A percentile compares a stretch with the other conserved stretches of the same genome.
Evolutionary conservation across 2,113 vertebrate species (phyloP).

Genomic region (Hippocampus comes): DNA sequence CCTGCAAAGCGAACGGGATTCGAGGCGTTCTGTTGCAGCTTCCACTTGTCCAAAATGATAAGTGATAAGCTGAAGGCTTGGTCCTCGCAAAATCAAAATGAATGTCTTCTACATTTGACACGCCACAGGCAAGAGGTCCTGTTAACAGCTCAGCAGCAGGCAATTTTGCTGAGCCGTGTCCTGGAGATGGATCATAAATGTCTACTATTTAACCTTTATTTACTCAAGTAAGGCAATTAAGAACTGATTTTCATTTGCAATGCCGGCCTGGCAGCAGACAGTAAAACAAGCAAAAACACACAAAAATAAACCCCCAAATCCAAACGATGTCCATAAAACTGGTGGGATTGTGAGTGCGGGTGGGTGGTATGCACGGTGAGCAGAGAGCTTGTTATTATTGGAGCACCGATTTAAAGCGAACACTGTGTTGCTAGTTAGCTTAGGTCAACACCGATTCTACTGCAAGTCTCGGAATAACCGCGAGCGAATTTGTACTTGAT

Average conservation of each 20-base stretch:
- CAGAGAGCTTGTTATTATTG: too few species aligned
- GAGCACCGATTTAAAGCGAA: too few species aligned
- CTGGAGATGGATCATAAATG: too few species aligned
- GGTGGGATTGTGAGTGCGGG: too few species aligned
- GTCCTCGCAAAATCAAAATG: background rate
- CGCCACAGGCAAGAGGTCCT: too few species aligned
- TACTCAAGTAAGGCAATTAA: background rate
- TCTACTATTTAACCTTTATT: background rate
- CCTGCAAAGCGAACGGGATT: background rate
- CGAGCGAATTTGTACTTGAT: too few species aligned
- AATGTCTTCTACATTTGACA: background rate
- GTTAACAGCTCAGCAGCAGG: background rate
- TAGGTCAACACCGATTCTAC: background rate
- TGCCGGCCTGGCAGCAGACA: background rate
- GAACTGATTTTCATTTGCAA: background rate
- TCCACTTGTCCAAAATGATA: background rate
- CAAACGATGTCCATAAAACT: too few species aligned
- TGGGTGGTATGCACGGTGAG: too few species aligned
- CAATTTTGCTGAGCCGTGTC: background rate
- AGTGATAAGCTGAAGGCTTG: background rate
- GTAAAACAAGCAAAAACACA: too few species aligned
- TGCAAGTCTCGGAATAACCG: constrained; percentile 9
- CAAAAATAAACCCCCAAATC: too few species aligned
- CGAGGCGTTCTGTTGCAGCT: background rate
- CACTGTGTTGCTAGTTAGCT: too few species aligned